These are phyloP conservation scores for Genyomyrus donnyi DNA, from an alignment of 2,113 vertebrate genomes.

Conservation along the genomic window DNA sequence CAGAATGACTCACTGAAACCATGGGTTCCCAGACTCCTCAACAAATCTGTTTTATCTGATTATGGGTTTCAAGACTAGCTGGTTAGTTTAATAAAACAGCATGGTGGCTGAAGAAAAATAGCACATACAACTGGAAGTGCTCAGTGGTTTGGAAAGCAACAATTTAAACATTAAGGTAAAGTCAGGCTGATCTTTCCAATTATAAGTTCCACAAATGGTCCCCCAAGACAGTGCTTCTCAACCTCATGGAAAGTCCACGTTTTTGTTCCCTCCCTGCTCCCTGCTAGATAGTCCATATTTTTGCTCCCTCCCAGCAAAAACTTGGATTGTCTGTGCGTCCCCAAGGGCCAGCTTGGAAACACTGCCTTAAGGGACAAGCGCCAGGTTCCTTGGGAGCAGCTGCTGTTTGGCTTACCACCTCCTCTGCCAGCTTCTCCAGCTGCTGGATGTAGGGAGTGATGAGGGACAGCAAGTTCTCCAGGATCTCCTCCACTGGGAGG, in stretches of 20 bases:
- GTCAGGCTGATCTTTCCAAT: neutral
- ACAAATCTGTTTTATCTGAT: neutral
- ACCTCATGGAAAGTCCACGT: neutral
- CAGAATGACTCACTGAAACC: neutral
- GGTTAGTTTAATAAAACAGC: neutral
- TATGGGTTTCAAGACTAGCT: neutral
- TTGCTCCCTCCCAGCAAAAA: neutral
- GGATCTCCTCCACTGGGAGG: slow-evolving; percentile 80
- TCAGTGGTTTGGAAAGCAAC: neutral
- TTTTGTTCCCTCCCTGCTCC: neutral
- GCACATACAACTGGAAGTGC: neutral
- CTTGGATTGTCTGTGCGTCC: neutral
- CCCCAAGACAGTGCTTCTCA: neutral
- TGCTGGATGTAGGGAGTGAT: slow-evolving; percentile 89
- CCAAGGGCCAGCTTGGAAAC: neutral
- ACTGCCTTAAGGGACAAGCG: neutral
- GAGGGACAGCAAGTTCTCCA: slow-evolving; percentile 78
- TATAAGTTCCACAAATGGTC: neutral
- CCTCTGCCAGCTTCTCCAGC: slow-evolving; percentile 79
- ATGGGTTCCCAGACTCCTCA: neutral
- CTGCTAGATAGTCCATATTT: neutral
- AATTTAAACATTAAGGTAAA: neutral
- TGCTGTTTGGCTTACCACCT: slow-evolving; percentile 61
- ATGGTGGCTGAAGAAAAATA: neutral
- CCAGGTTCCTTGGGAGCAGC: neutral